A percentile compares a stretch with the other conserved stretches of the same genome.
These are phyloP conservation scores for Lepeophtheirus salmonis DNA, from an alignment of 1,140 invertebrate species.

Conservation along the genomic window DNA sequence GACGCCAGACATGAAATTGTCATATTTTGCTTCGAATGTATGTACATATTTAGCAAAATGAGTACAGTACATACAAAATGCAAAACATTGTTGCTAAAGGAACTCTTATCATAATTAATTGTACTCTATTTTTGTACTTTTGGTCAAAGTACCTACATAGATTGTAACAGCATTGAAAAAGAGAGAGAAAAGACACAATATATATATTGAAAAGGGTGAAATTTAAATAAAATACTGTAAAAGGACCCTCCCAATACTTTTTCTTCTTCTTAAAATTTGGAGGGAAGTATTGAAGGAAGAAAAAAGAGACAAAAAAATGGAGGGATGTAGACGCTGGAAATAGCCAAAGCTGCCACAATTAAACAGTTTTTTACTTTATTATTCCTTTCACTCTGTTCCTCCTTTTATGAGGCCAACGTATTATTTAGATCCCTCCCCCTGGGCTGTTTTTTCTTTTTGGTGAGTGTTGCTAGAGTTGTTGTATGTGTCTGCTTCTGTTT, in stretches of 20 bases:
- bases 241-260: background rate
- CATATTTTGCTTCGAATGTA: no score
- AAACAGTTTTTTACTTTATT: background rate
- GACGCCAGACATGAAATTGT: no score
- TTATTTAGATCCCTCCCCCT: background rate
- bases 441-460: background rate
- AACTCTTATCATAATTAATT: no score
- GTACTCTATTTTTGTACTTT: no score
- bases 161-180: no score
- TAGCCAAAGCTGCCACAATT: background rate
- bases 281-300: background rate
- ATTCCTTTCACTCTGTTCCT: background rate
- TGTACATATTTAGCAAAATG: no score
- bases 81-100: no score
- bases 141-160: no score
- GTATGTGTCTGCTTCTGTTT: background rate
- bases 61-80: no score
- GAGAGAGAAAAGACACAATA: no score
- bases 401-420: background rate
- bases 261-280: background rate
- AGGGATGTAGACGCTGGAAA: background rate
- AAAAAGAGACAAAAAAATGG: background rate
- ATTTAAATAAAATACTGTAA: no score
- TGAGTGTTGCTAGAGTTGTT: background rate
- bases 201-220: no score